Conservation (phyloP, 2,113 vertebrate genomes). For the Hiodon alosoides region DNA sequence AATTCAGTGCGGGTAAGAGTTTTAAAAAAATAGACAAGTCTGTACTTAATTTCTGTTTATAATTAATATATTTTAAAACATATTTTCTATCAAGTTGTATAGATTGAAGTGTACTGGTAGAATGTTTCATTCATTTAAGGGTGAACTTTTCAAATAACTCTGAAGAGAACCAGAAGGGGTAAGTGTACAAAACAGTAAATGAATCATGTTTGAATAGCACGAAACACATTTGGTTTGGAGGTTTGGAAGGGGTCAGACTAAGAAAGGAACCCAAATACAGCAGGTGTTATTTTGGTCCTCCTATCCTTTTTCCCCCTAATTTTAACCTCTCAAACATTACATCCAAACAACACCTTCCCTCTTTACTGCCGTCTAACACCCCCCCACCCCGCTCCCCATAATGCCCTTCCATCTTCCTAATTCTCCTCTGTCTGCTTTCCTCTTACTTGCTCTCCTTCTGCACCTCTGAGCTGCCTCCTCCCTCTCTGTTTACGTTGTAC, state of each 20-base stretch:
- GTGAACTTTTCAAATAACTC: conserved; percentile 1
- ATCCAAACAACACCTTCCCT: neutral
- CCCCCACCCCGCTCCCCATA: neutral
- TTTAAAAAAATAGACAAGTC: no score
- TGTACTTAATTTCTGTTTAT: no score
- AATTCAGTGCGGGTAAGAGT: no score
- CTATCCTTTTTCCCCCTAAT: conserved; percentile 15
- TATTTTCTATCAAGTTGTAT: no score
- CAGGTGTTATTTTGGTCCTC: conserved; percentile 10
- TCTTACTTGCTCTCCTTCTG: conserved; percentile 14
- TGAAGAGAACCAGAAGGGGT: neutral
- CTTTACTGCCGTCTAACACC: neutral
- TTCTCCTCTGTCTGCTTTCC: conserved; percentile 1
- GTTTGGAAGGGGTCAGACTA: conserved; percentile 27
- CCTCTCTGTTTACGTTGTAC: conserved; percentile 42
- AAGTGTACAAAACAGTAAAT: neutral
- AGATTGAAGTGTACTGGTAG: neutral
- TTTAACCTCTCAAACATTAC: conserved; percentile 7
- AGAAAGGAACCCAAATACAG: conserved; percentile 28
- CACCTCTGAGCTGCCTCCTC: conserved; percentile 7
- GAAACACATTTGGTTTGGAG: neutral
- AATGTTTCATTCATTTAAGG: conserved; percentile 5
- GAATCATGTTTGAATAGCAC: conserved; percentile 1
- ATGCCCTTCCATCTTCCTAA: neutral
- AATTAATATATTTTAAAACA: no score